Base-by-base conservation (phyloP, 2,888 invertebrate species). In the Calameuta filiformis region DNA sequence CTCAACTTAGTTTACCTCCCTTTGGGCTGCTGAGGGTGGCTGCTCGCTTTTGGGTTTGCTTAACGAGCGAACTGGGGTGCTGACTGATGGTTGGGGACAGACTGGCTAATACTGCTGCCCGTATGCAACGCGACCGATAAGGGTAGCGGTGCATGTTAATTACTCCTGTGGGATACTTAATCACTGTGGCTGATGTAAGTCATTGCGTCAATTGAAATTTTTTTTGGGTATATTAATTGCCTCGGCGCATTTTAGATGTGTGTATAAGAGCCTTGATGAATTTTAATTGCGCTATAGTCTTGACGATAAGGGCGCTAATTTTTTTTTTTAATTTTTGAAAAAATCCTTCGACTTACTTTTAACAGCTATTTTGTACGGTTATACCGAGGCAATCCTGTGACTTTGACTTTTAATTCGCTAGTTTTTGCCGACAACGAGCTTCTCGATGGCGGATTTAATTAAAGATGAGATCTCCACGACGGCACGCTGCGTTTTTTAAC, bases 401-500 rank as follows among this genome's bases (percentile, higher is more conserved):
- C 56, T 23, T 56, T 56, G 56, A 56, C 2, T 56, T 56, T 56
- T 56, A 56, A 56, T 56, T 56, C 9, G 2, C 23, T 56, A 23
- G 23, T 56, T 56, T 23, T 56, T 56, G 23, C 23, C 9, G 30
- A 34, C 30, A 12, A 15, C 33, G n/a, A 23, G 35, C 37, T 73
- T 82, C 81, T 83, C 84, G 85, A 85, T 85, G 83, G 86, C 84
- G 86, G 87, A 87, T 89, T 88, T 89, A 88, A 89, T 89, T 89
- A 88, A 89, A 88, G 89, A 88, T 89, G 87, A 85, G 85, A 89
- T 87, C 88, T 87, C 81, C 84, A 83, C 82, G 83, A 84, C 86
- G 85, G 85, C 85, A 85, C 83, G 85, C 84, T 84, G 86, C 84
- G 83, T 86, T 88, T 88, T 87, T 86, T 86, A 86, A 85, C 82